These are phyloP conservation scores for Pelosia muscerda DNA, from an alignment of 2,888 invertebrate species.

Conservation along the genomic window DNA sequence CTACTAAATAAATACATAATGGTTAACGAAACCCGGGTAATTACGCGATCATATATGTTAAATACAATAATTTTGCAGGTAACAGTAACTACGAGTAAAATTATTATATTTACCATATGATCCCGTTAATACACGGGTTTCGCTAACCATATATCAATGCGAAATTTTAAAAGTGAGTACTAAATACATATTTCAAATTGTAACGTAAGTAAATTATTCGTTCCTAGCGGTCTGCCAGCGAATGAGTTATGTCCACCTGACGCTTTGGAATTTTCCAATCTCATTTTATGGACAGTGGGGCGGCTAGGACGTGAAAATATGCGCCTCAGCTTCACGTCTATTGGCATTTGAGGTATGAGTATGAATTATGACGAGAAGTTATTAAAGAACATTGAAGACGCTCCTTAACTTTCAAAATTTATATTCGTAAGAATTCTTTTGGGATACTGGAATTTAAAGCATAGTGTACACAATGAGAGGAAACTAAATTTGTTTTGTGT, in stretches of 20 bases:
- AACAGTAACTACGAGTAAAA: too few species aligned
- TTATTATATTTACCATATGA: too few species aligned
- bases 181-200: constrained; percentile 16
- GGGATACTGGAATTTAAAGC: not conserved
- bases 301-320: constrained; percentile 40
- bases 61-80: too few species aligned
- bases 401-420: not conserved
- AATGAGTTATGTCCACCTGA: constrained; percentile 48
- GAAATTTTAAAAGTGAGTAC: too few species aligned
- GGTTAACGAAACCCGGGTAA: too few species aligned
- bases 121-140: too few species aligned
- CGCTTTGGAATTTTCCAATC: constrained; percentile 52
- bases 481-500: not conserved
- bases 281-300: constrained; percentile 44
- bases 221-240: constrained; percentile 23
- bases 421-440: not conserved
- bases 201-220: constrained; percentile 46
- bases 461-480: not conserved
- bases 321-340: constrained; percentile 15
- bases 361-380: constrained; percentile 3
- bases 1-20: too few species aligned
- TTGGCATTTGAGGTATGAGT: constrained; percentile 7
- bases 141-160: too few species aligned
- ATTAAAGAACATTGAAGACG: not conserved
- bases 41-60: too few species aligned